These are phyloP conservation scores for Echinometra lucunter DNA, from an alignment of 53 echinoderm and acorn worm species.

Conservation along the genomic window DNA sequence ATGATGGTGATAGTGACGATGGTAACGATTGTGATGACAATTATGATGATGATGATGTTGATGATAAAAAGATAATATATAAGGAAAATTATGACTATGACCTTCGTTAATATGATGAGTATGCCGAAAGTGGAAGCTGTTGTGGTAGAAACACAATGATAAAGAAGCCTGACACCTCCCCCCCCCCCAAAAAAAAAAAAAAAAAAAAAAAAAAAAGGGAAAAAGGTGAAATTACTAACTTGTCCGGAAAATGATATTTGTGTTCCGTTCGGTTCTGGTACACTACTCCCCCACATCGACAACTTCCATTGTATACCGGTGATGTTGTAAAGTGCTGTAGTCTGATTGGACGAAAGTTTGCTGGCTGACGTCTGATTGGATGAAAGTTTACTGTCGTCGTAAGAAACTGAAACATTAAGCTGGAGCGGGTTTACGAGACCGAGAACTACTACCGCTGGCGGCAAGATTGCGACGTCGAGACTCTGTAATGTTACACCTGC, in stretches of 20 bases:
- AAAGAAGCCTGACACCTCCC: background rate
- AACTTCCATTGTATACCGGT: slow-evolving; percentile 24
- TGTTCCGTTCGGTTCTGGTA: slow-evolving; percentile 28
- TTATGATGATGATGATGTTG: background rate
- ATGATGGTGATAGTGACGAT: background rate
- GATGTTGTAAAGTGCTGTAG: background rate
- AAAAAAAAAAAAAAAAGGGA: too few relatives aligned
- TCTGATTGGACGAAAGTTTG: slow-evolving; percentile 5
- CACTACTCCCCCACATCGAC: slow-evolving; percentile 41
- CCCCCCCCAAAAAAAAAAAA: background rate
- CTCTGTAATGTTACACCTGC: slow-evolving; percentile 6
- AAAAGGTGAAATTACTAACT: too few relatives aligned
- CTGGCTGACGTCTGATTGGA: slow-evolving; percentile 22
- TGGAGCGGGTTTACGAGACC: slow-evolving; percentile 23
- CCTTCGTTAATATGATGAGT: too few relatives aligned
- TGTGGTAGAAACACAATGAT: too few relatives aligned
- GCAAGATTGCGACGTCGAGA: background rate
- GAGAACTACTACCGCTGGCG: background rate
- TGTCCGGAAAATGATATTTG: slow-evolving; percentile 37
- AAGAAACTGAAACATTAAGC: slow-evolving; percentile 27
- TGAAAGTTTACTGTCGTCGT: background rate
- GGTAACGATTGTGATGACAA: background rate
- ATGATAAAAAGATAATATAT: too few relatives aligned
- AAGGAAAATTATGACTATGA: too few relatives aligned
- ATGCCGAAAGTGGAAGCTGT: background rate